Percentiles rank a stretch among this genome's conserved stretches.
These are phyloP conservation scores for Metellina segmentata DNA, from an alignment of 2,888 invertebrate genomes.

Conservation along the genomic window DNA sequence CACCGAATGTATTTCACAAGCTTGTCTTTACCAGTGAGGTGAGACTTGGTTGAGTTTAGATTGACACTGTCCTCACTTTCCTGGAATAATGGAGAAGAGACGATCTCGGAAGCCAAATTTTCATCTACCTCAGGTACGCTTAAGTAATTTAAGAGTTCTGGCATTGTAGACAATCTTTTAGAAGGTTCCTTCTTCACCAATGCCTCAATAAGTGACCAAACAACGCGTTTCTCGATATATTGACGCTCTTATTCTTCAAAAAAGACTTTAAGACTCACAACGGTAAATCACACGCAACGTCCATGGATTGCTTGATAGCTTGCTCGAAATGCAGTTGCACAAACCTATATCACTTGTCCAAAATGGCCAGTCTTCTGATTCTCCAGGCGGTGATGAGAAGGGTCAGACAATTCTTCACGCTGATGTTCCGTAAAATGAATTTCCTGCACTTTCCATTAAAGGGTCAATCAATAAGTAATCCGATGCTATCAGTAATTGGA, in stretches of 20 bases:
- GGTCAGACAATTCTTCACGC: conserved; percentile 9
- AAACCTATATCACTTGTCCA: conserved; percentile 21
- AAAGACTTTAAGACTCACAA: conserved; percentile 8
- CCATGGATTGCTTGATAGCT: background rate
- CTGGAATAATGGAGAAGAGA: background rate
- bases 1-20: no score
- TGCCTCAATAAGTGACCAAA: conserved; percentile 6
- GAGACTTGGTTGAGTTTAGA: background rate
- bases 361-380: background rate
- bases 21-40: no score
- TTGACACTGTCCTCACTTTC: background rate
- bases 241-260: conserved; percentile 35
- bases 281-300: background rate
- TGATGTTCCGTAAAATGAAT: background rate
- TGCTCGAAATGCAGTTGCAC: conserved; percentile 38
- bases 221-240: background rate
- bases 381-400: conserved; percentile 10
- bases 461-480: background rate
- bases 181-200: conserved; percentile 1
- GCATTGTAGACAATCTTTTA: background rate
- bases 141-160: conserved; percentile 3
- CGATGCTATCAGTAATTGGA: conserved; percentile 24
- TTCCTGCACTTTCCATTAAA: background rate
- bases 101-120: conserved; percentile 2
- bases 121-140: conserved; percentile 3